A percentile compares a stretch with the other conserved stretches of the same genome.
Evolutionary conservation across 1,140 invertebrate species (phyloP).

Genomic region (Hylaeus anthracinus): DNA sequence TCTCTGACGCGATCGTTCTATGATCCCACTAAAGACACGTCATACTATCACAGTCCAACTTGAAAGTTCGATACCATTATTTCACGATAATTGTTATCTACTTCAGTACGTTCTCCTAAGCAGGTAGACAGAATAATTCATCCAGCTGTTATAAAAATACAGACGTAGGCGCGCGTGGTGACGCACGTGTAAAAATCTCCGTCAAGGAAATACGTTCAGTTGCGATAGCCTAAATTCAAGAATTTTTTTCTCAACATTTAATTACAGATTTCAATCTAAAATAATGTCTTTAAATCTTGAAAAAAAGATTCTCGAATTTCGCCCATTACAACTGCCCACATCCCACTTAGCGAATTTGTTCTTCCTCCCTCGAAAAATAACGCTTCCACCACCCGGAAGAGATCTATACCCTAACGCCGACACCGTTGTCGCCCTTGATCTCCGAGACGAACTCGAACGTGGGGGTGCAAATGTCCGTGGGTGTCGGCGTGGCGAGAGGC

Average conservation of each 20-base stretch:
- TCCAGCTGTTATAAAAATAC: conserved; percentile 41
- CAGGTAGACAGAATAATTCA: conserved; percentile 26
- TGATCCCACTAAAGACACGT: conserved; percentile 30
- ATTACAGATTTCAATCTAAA: no score
- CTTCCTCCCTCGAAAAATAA: no score
- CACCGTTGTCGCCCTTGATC: conserved; percentile 68
- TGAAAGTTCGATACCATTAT: conserved; percentile 17
- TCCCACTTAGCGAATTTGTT: no score
- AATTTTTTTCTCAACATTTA: no score
- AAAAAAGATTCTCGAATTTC: no score
- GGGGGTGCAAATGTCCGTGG: conserved; percentile 74
- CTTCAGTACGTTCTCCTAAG: not conserved
- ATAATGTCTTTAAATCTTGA: no score
- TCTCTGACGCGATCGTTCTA: conserved; percentile 1
- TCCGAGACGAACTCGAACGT: conserved; percentile 73
- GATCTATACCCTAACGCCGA: conserved; percentile 72
- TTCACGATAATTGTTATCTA: not conserved
- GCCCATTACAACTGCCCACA: no score
- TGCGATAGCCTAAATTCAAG: no score
- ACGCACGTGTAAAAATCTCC: not conserved
- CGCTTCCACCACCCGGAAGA: no score
- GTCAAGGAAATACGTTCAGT: no score
- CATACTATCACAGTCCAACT: conserved; percentile 41
- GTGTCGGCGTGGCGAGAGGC: conserved; percentile 70
- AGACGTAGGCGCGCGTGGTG: not conserved